Evolutionary conservation across 2,888 invertebrate genomes (phyloP), one percentile per base, ranked within the genome.

Genomic region (Tachina fera): DNA sequence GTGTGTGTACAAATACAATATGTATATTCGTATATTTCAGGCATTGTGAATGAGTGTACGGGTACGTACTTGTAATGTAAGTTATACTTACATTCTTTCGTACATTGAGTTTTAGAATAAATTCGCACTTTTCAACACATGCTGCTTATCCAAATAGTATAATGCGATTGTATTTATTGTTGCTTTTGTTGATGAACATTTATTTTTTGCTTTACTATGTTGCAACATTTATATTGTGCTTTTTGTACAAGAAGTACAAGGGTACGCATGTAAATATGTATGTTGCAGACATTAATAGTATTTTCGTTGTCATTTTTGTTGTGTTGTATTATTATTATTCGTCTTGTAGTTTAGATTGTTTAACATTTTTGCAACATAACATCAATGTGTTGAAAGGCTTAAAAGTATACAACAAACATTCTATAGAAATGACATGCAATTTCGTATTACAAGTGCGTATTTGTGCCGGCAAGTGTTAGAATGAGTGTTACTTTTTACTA

Each of bases 101-200:
- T 71, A 71, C 63, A 56, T 47, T 70, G 72, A 13, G 77, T 74
- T 85, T 77, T 56, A 70, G 51, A 74, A 82, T 82, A 85, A 85
- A 82, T 79, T 85, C 70, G 78, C 81, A 85, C 70, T 85, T 82
- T 85, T 85, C 81, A 81, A 78, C 85, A 85, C 81, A 85, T 82
- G 72, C 77, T 82, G 75, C 74, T 79, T 83, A 79, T 86, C 79
- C 31, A 31, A 31, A 31, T 80, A 22, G 63, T 70, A 45, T 71
- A 76, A 84, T 75, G 70, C 49, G 60, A 56, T 84, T 82, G 51
- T 75, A 49, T 82, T 72, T 56, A 53, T 79, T 79, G 78, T 78
- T 82, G 72, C 65, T 80, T 31, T 31, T 75, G 63, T 58, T 82
- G 70, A 41, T 49, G 53, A 74, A 43, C 76, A 60, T 79, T 79